A percentile compares a stretch with the other conserved stretches of the same genome.
Evolutionary conservation across 1,140 invertebrate genomes (phyloP).

Genomic region (Microvelia longipes): DNA sequence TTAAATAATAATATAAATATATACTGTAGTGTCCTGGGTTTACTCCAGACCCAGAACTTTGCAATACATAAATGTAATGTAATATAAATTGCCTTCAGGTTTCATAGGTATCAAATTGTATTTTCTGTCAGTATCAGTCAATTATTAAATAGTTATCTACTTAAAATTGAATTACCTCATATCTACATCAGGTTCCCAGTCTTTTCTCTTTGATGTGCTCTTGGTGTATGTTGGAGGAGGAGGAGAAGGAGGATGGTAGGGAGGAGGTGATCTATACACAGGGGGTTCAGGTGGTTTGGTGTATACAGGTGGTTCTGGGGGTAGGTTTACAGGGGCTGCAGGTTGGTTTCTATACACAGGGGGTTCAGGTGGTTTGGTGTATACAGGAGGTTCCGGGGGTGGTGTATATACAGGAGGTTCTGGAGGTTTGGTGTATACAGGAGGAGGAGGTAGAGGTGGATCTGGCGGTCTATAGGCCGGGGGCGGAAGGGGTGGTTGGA

Average conservation of each 20-base stretch:
- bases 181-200: neutral
- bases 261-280: neutral
- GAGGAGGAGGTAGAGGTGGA: constrained; percentile 11
- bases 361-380: constrained; percentile 3
- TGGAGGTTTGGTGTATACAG: constrained; percentile 1
- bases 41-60: no score
- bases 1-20: no score
- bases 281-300: neutral
- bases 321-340: neutral
- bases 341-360: constrained; percentile 10
- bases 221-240: neutral
- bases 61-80: no score
- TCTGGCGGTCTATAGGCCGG: constrained; percentile 1
- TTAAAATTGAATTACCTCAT: no score
- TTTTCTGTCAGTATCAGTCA: no score
- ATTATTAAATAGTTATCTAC: no score
- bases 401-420: constrained; percentile 1
- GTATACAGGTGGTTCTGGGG: neutral
- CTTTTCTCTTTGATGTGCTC: constrained; percentile 7
- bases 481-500: constrained; percentile 2
- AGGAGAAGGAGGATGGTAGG: no score
- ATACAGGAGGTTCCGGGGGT: constrained; percentile 11
- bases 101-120: no score
- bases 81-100: no score
- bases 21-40: no score